Evolutionary conservation across 2,113 vertebrate genomes (phyloP).

Genomic region (Myotis yumanensis): DNA sequence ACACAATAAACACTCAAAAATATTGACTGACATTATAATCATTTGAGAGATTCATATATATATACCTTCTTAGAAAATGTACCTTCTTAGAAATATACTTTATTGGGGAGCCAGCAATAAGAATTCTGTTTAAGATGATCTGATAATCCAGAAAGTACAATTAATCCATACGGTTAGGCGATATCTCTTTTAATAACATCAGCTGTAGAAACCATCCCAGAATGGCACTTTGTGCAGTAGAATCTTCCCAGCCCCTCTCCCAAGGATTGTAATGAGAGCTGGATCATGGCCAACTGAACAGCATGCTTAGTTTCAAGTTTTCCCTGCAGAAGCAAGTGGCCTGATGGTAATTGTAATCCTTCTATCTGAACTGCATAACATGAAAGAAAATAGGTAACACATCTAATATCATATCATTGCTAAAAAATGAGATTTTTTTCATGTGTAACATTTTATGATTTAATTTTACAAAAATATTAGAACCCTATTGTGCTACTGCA

Average conservation of each 20-base stretch:
- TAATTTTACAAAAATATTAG: slow-evolving; percentile 51
- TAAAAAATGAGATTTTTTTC: background rate
- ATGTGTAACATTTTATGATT: slow-evolving; percentile 28
- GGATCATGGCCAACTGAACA: background rate
- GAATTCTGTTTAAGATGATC: background rate
- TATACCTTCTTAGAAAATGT: background rate
- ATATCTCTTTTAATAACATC: background rate
- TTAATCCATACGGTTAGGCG: background rate
- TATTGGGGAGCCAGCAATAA: background rate
- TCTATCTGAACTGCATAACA: slow-evolving; percentile 13
- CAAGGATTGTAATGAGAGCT: background rate
- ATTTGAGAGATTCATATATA: background rate
- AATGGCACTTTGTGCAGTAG: background rate
- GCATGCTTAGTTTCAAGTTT: background rate
- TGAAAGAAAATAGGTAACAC: background rate
- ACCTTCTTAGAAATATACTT: background rate
- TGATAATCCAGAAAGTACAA: background rate
- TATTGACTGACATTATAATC: background rate
- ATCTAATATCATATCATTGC: background rate
- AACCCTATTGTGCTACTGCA: background rate
- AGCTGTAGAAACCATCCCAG: background rate
- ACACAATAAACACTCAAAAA: background rate
- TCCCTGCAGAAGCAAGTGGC: background rate
- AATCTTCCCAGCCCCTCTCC: background rate
- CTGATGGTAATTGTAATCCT: background rate